Evolutionary conservation across 2,888 invertebrate genomes (phyloP).

Genomic region (Tenthredo notha): DNA sequence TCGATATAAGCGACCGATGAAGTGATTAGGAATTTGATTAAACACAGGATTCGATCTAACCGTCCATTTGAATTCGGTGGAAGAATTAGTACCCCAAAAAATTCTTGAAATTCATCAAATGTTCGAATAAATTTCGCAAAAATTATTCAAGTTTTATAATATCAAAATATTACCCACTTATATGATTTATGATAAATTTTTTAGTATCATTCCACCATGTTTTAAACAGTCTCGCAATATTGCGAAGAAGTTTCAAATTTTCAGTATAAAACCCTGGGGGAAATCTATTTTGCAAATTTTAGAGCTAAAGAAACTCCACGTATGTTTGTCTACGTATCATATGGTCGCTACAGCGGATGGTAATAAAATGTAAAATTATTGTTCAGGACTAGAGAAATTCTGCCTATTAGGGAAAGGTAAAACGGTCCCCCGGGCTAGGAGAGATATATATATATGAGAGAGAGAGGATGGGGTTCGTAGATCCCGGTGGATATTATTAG

Average conservation of each 20-base stretch:
- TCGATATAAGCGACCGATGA: neutral
- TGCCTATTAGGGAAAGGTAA: constrained; percentile 21
- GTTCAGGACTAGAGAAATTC: constrained; percentile 22
- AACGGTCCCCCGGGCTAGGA: neutral
- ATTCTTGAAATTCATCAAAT: too few relatives aligned
- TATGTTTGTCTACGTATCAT: neutral
- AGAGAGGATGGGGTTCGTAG: neutral
- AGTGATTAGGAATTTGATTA: constrained; percentile 27
- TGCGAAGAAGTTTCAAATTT: neutral
- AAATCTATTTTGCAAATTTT: neutral
- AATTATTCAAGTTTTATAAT: neutral
- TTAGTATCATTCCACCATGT: neutral
- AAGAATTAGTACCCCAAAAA: neutral
- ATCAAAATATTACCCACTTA: neutral
- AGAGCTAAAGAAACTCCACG: neutral
- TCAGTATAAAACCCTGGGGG: neutral
- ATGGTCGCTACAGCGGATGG: too few relatives aligned
- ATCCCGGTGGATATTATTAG: constrained; percentile 48
- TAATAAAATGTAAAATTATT: constrained; percentile 6
- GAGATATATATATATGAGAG: constrained; percentile 26
- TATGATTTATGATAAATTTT: neutral
- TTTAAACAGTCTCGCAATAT: neutral
- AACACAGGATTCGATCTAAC: neutral
- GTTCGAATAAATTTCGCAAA: neutral
- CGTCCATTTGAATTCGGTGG: neutral